Conservation (phyloP, 2,797 vertebrate species). For the Alfaro cultratus region DNA sequence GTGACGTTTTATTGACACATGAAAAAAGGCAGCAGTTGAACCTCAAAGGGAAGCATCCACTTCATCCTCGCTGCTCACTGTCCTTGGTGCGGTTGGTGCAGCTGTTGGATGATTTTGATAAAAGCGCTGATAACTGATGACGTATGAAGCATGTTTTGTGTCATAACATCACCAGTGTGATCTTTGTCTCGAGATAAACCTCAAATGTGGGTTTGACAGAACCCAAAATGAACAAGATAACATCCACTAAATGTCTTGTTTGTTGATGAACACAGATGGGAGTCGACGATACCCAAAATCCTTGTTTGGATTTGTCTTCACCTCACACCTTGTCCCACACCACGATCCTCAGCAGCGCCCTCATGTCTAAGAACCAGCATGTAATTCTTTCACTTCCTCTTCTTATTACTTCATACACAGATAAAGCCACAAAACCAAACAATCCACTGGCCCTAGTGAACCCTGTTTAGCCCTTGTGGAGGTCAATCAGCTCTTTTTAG, state of each 20-base stretch:
- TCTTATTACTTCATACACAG: conserved; percentile 26
- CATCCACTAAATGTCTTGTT: conserved; percentile 66
- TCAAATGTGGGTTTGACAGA: conserved; percentile 55
- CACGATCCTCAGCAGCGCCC: conserved; percentile 18
- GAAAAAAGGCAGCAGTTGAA: neutral
- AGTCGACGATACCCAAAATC: conserved; percentile 43
- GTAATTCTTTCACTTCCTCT: conserved; percentile 31
- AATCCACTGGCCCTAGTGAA: conserved; percentile 61
- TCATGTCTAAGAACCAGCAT: conserved; percentile 21
- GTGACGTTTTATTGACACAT: conserved; percentile 15
- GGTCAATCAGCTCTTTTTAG: conserved; percentile 74
- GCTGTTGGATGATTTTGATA: conserved; percentile 69
- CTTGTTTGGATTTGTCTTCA: conserved; percentile 58
- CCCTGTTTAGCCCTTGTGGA: conserved; percentile 60
- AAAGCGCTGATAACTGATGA: conserved; percentile 39
- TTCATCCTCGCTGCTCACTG: conserved; percentile 35
- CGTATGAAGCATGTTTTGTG: conserved; percentile 39
- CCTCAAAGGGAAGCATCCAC: conserved; percentile 26
- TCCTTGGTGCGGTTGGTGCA: conserved; percentile 51
- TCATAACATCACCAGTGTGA: conserved; percentile 47
- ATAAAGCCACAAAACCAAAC: conserved; percentile 39
- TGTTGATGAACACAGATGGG: conserved; percentile 65
- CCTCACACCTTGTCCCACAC: conserved; percentile 26
- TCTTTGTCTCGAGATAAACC: conserved; percentile 43
- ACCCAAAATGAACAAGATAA: conserved; percentile 48